These are phyloP conservation scores for Hirtodrosophila confusa DNA, from an alignment of 2,888 invertebrate genomes.

Conservation along the genomic window DNA sequence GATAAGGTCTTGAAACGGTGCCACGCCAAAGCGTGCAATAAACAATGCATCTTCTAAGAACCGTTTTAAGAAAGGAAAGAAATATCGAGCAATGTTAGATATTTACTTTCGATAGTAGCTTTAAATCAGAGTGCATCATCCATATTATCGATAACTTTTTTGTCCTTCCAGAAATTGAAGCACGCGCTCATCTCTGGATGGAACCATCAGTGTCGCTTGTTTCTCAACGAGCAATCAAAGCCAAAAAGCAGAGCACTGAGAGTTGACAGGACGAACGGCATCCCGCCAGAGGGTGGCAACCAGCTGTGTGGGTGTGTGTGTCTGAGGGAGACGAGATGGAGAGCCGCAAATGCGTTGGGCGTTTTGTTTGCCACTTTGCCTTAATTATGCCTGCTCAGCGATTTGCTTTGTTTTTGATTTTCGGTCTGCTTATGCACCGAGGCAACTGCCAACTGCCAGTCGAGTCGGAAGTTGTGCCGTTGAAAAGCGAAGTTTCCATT, in stretches of 20 bases:
- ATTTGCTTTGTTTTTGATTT: slow-evolving; percentile 50
- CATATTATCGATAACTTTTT: too few relatives aligned
- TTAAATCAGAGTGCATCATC: too few relatives aligned
- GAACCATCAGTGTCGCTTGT: slow-evolving; percentile 29
- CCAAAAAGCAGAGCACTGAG: slow-evolving; percentile 17
- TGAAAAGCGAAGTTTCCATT: slow-evolving; percentile 17
- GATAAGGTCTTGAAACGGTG: too few relatives aligned
- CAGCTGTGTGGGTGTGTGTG: slow-evolving; percentile 6
- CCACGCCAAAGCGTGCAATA: too few relatives aligned
- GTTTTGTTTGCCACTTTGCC: slow-evolving; percentile 65
- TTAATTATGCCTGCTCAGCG: slow-evolving; percentile 68
- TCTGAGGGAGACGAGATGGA: slow-evolving; percentile 10
- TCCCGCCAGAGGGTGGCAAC: slow-evolving; percentile 27
- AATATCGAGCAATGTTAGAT: too few relatives aligned
- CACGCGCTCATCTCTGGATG: not conserved
- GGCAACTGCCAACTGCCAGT: slow-evolving; percentile 29
- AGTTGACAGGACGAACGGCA: slow-evolving; percentile 20
- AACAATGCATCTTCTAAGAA: too few relatives aligned
- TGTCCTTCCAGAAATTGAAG: too few relatives aligned
- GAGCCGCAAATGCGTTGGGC: slow-evolving; percentile 42
- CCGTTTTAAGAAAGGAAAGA: too few relatives aligned
- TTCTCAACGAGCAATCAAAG: slow-evolving; percentile 56
- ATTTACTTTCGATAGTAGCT: too few relatives aligned
- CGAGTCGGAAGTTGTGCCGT: slow-evolving; percentile 2
- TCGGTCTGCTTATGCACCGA: slow-evolving; percentile 51